phyloP scores from a whole-genome alignment of 2,113 vertebrate species.

The Istiophorus platypterus region DNA sequence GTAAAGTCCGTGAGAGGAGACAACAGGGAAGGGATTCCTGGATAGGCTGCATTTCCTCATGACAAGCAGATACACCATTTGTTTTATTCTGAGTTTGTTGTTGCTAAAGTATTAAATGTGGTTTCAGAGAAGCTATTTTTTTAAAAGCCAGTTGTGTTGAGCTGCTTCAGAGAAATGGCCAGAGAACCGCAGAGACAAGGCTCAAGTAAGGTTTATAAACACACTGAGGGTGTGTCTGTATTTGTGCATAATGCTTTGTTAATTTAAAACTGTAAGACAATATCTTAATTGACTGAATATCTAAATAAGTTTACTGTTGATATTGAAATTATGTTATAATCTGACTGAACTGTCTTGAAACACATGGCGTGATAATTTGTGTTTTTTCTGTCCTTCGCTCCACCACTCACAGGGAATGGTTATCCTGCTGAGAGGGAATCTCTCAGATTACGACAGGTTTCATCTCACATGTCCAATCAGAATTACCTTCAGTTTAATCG shows the following conservation, averaged over 20 bases:
- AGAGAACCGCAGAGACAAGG: constrained; percentile 21
- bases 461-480: constrained; percentile 44
- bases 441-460: constrained; percentile 53
- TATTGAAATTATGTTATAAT: background rate
- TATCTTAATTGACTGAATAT: background rate
- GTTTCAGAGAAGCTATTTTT: background rate
- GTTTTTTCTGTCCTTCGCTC: constrained; percentile 7
- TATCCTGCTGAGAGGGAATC: constrained; percentile 52
- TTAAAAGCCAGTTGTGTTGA: background rate
- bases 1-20: constrained; percentile 76
- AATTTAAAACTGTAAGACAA: background rate
- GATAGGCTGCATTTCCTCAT: constrained; percentile 36
- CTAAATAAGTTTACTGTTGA: background rate
- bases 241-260: background rate
- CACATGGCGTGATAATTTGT: background rate
- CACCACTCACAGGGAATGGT: constrained; percentile 30
- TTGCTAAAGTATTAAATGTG: background rate
- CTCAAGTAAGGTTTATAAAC: constrained; percentile 8
- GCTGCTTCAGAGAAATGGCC: constrained; percentile 45
- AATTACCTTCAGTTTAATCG: constrained; percentile 66
- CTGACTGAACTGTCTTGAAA: background rate
- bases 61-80: constrained; percentile 1
- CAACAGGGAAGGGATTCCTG: constrained; percentile 38
- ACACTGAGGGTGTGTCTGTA: constrained; percentile 32
- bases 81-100: constrained; percentile 25